phyloP scores from a whole-genome alignment of 1,140 invertebrate species.

The Tetramorium simillimum region DNA sequence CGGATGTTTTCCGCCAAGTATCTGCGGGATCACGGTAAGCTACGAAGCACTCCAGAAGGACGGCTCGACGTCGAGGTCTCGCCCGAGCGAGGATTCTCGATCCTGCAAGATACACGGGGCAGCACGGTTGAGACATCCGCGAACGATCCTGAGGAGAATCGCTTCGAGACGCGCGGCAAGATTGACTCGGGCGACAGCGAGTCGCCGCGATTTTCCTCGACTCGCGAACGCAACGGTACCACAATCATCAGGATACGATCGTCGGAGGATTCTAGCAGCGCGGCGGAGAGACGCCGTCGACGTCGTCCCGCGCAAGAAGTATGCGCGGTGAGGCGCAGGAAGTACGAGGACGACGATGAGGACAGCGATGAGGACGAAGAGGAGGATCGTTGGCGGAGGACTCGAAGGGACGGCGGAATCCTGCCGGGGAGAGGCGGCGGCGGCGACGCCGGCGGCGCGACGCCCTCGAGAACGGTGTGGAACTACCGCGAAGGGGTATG shows the following conservation, averaged over 20 bases:
- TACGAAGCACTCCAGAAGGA: constrained; percentile 54
- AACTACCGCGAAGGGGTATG: constrained; percentile 82
- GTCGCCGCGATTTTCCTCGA: constrained; percentile 51
- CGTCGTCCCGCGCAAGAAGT: constrained; percentile 58
- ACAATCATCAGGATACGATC: constrained; percentile 77
- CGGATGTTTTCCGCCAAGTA: constrained; percentile 72
- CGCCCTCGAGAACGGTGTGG: constrained; percentile 79
- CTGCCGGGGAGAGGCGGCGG: constrained; percentile 61
- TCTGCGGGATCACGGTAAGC: constrained; percentile 71
- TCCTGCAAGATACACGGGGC: not conserved
- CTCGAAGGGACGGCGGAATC: constrained; percentile 65
- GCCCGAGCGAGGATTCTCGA: constrained; percentile 39
- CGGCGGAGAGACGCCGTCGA: constrained; percentile 61
- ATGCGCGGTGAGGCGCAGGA: constrained; percentile 36
- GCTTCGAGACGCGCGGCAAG: not conserved
- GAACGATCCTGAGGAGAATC: constrained; percentile 30
- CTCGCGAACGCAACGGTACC: constrained; percentile 74
- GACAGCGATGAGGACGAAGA: constrained; percentile 59
- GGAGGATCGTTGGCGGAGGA: constrained; percentile 59
- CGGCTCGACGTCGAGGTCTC: constrained; percentile 53
- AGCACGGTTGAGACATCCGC: not conserved
- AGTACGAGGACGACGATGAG: constrained; percentile 58
- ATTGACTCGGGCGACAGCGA: constrained; percentile 25
- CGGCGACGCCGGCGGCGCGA: constrained; percentile 60
- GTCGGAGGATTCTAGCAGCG: constrained; percentile 49